Conservation (phyloP, 2,888 invertebrate species). For the Congeria kusceri region DNA sequence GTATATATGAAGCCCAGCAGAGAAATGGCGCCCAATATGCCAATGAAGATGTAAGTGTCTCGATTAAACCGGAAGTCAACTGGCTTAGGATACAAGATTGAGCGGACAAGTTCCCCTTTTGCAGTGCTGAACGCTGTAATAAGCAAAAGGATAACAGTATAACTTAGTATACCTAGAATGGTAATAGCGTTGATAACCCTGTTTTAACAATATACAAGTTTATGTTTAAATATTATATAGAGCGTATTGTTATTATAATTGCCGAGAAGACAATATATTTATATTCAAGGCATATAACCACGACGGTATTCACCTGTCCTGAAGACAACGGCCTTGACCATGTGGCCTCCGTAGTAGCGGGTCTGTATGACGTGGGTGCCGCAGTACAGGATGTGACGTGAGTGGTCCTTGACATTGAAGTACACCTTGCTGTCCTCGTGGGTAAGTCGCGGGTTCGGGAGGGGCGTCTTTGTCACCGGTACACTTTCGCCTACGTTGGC, state of each 20-base stretch:
- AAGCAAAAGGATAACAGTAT: not conserved
- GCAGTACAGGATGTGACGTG: slow-evolving; percentile 94
- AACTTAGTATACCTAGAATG: no score
- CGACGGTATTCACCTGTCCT: slow-evolving; percentile 88
- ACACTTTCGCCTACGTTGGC: slow-evolving; percentile 93
- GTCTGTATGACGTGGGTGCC: slow-evolving; percentile 97
- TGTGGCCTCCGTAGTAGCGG: slow-evolving; percentile 93
- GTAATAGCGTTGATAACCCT: no score
- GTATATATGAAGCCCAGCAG: slow-evolving; percentile 94
- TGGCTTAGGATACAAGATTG: slow-evolving; percentile 97
- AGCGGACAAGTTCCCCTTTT: slow-evolving; percentile 94
- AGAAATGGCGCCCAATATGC: slow-evolving; percentile 92
- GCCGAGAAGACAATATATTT: no score
- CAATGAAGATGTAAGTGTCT: slow-evolving; percentile 92
- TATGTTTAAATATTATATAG: no score
- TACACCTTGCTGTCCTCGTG: slow-evolving; percentile 85
- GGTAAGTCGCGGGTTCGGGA: slow-evolving; percentile 88
- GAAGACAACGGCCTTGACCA: slow-evolving; percentile 91
- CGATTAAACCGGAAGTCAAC: slow-evolving; percentile 97
- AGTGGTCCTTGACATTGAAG: slow-evolving; percentile 94
- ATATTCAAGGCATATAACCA: no score
- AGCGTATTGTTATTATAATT: no score
- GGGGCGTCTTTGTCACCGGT: slow-evolving; percentile 96
- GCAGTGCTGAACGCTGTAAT: slow-evolving; percentile 92
- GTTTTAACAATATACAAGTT: no score